Evolutionary conservation across 2,888 invertebrate genomes (phyloP), one percentile per base, ranked within the genome.

Genomic region (Meandrusa payeni): DNA sequence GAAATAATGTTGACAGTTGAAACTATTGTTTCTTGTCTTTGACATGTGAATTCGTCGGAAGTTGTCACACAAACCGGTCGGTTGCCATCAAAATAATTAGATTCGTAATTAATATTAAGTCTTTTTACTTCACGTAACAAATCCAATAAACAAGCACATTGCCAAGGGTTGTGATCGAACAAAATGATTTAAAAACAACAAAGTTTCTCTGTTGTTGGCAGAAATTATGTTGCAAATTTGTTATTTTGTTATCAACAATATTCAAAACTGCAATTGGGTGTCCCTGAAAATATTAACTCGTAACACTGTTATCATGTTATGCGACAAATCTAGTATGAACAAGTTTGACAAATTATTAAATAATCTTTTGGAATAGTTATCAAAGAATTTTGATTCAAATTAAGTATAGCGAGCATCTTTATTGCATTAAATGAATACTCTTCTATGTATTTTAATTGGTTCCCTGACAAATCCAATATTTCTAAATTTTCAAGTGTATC

Each of bases 121-220:
- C 44, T 59, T 46, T 77, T 79, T 0, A 79, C 63, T 57, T 83
- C 83, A 26, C 61, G 63, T 1, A 83, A 27, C 9, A 80, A 45
- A 12, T 81, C 71, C 26, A 56, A 61, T 0, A 82, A 53, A 50
- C 85, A 83, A 1, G 73, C 62, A 46, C 85, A 86, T 42, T 83
- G 81, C 80, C 80, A 83, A 1, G 81, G 83, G 43, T 83, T 86
- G 7, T 75, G 69, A 11, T 78, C 68, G 13, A 83, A 77, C 36
- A n/a, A n/a, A n/a, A n/a, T n/a, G n/a, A n/a, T n/a, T n/a, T n/a
- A n/a, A n/a, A n/a, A n/a, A 61, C 71, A 0, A 79, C 76, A 1
- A 69, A 69, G 48, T 80, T 80, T 29, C 52, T 65, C 1, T 82
- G 50, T 27, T 81, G 78, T 10, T 77, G 55, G 33, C 70, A 73